These are phyloP conservation scores for Eulithis testata DNA, from an alignment of 2,888 invertebrate species.

Conservation along the genomic window DNA sequence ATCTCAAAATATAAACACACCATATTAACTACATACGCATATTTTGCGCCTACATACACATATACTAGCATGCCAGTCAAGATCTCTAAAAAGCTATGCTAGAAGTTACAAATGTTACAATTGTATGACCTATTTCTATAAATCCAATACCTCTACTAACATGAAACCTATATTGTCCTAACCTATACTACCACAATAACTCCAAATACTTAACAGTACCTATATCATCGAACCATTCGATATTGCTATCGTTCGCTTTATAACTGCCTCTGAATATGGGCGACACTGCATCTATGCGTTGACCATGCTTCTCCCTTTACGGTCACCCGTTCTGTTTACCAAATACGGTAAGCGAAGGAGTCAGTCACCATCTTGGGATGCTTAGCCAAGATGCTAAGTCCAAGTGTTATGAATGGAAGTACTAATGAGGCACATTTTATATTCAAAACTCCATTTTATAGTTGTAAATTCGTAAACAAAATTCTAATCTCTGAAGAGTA, in stretches of 20 bases:
- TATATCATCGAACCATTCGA: slow-evolving; percentile 55
- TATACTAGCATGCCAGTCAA: too few relatives aligned
- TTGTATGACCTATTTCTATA: too few relatives aligned
- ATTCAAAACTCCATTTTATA: slow-evolving; percentile 43
- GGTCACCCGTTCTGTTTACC: slow-evolving; percentile 59
- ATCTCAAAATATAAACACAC: not conserved
- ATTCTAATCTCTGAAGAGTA: slow-evolving; percentile 32
- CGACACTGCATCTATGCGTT: slow-evolving; percentile 50
- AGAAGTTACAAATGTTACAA: not conserved
- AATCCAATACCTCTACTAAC: too few relatives aligned
- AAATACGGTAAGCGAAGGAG: slow-evolving; percentile 61
- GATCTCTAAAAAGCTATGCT: not conserved
- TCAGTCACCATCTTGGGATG: slow-evolving; percentile 59
- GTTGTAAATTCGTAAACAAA: slow-evolving; percentile 42
- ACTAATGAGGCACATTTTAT: slow-evolving; percentile 40
- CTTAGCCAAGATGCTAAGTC: slow-evolving; percentile 38
- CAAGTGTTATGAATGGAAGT: slow-evolving; percentile 41
- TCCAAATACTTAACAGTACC: slow-evolving; percentile 48
- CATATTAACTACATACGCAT: too few relatives aligned
- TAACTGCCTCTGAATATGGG: slow-evolving; percentile 52
- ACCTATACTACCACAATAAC: slow-evolving; percentile 44
- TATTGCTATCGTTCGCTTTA: slow-evolving; percentile 57
- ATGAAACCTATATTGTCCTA: too few relatives aligned
- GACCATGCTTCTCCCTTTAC: slow-evolving; percentile 52
- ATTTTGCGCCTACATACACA: too few relatives aligned